These are phyloP conservation scores for Thecocarcelia acutangulata DNA, from an alignment of 2,888 invertebrate genomes.

Conservation along the genomic window DNA sequence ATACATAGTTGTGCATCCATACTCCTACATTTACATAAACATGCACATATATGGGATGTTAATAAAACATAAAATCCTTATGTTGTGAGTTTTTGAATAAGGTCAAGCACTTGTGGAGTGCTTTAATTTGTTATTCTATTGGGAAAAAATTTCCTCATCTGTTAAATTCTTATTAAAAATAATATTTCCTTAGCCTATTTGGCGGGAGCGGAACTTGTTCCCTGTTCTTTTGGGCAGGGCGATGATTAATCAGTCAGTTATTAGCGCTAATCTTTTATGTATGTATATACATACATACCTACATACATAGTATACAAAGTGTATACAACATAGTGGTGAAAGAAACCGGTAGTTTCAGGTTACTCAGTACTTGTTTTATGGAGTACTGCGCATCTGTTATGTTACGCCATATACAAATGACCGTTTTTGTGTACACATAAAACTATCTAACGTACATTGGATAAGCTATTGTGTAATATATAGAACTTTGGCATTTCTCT, in stretches of 20 bases:
- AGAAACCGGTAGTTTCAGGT: conserved; percentile 17
- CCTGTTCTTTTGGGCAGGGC: conserved; percentile 30
- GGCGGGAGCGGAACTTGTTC: background rate
- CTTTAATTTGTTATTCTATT: too few species aligned
- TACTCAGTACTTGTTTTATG: conserved; percentile 8
- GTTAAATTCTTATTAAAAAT: too few species aligned
- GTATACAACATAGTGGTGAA: conserved; percentile 34
- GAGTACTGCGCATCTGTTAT: background rate
- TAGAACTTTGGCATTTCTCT: too few species aligned
- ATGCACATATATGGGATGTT: too few species aligned
- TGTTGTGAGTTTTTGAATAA: too few species aligned
- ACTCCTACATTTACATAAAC: too few species aligned
- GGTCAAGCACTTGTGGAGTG: too few species aligned
- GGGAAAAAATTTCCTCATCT: too few species aligned
- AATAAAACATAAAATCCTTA: too few species aligned
- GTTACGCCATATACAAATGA: background rate
- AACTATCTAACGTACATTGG: too few species aligned
- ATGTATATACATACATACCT: background rate
- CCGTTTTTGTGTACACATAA: background rate
- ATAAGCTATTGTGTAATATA: too few species aligned
- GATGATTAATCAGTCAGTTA: conserved; percentile 32
- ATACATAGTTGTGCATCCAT: too few species aligned
- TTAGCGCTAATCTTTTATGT: conserved; percentile 12
- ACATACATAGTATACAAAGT: background rate
- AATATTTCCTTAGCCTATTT: background rate